These are phyloP conservation scores for Aythya baeri DNA, from an alignment of 2,113 vertebrate species.

Conservation along the genomic window DNA sequence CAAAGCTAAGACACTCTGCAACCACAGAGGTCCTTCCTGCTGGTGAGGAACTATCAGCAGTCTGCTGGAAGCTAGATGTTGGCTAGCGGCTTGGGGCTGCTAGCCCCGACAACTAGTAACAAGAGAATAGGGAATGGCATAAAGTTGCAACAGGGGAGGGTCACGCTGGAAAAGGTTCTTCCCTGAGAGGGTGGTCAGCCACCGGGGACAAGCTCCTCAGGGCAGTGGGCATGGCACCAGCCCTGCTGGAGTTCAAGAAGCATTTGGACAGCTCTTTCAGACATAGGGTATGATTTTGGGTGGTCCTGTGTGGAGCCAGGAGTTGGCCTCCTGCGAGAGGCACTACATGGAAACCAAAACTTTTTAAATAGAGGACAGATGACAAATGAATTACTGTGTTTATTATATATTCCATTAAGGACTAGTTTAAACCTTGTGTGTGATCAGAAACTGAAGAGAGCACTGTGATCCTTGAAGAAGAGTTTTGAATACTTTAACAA, in stretches of 20 bases:
- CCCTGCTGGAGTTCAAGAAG: neutral
- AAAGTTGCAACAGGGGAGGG: neutral
- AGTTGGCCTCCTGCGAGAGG: neutral
- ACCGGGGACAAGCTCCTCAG: neutral
- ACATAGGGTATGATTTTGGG: neutral
- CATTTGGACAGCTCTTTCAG: neutral
- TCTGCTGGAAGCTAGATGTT: neutral
- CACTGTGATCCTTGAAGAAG: neutral
- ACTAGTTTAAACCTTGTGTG: neutral
- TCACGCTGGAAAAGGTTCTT: neutral
- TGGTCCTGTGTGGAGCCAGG: neutral
- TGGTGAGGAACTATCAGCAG: neutral
- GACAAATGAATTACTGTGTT: neutral
- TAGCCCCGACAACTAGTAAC: neutral
- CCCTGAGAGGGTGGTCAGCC: neutral
- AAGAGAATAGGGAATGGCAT: neutral
- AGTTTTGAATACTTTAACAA: neutral
- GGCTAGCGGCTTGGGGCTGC: neutral
- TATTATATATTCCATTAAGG: neutral
- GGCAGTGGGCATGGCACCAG: neutral
- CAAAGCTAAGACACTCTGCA: neutral
- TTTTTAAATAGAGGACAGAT: neutral
- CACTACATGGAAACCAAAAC: neutral
- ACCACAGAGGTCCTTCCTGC: neutral
- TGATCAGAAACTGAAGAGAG: neutral